Percentiles rank a stretch among this genome's conserved stretches.
Evolutionary conservation across 2,888 invertebrate genomes (phyloP).

Genomic region (Gastrophysa polygoni): DNA sequence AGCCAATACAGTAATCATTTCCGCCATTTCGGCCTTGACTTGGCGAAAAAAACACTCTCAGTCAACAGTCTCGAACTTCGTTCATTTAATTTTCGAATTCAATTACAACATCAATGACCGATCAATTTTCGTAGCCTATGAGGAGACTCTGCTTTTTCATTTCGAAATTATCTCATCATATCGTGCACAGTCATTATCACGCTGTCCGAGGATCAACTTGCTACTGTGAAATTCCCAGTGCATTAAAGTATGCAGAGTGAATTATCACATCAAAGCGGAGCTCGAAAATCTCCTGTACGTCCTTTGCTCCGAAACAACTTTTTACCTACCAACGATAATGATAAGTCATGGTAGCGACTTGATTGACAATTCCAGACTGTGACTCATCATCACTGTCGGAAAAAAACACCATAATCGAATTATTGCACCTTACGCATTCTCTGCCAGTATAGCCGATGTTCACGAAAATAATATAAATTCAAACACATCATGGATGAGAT

Average conservation of each 20-base stretch:
- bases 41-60: too few relatives aligned
- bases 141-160: background rate
- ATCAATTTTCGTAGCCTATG: too few relatives aligned
- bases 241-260: constrained; percentile 17
- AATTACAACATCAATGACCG: background rate
- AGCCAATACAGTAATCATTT: too few relatives aligned
- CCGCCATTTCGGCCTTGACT: too few relatives aligned
- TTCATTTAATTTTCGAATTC: background rate
- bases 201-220: background rate
- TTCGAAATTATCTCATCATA: constrained; percentile 2
- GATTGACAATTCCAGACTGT: constrained; percentile 21
- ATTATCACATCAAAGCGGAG: constrained; percentile 27
- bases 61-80: too few relatives aligned
- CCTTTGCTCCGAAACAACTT: constrained; percentile 16
- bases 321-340: constrained; percentile 6
- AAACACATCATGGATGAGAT: too few relatives aligned
- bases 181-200: background rate
- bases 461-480: too few relatives aligned
- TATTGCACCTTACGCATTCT: background rate
- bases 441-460: too few relatives aligned
- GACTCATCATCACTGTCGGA: background rate
- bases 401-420: background rate
- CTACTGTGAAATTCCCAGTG: constrained; percentile 15
- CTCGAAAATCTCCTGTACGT: constrained; percentile 16
- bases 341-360: constrained; percentile 14